Evolutionary conservation across 2,888 invertebrate species (phyloP).

Genomic region (Epinotia nisella): DNA sequence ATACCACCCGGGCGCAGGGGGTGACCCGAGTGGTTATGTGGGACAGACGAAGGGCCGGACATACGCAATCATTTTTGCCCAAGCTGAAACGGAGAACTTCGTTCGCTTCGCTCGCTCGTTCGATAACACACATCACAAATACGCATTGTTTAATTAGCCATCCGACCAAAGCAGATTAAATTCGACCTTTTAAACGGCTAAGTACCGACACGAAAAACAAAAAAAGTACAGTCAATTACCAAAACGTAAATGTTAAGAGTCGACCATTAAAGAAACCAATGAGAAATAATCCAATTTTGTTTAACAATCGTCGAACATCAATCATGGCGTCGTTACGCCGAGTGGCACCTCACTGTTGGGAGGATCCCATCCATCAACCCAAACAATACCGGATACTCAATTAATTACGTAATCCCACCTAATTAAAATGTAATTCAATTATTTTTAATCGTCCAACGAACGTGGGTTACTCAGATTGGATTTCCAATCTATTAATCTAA

Average conservation of each 20-base stretch:
- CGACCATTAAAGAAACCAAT: conserved; percentile 57
- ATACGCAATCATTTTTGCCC: too few relatives aligned
- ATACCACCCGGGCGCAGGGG: too few relatives aligned
- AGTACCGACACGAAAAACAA: conserved; percentile 29
- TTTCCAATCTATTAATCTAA: conserved; percentile 75
- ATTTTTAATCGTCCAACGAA: conserved; percentile 47
- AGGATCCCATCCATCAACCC: conserved; percentile 56
- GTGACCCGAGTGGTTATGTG: too few relatives aligned
- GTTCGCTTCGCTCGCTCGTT: too few relatives aligned
- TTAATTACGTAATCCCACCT: conserved; percentile 69
- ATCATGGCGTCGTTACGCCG: conserved; percentile 69
- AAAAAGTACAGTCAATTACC: conserved; percentile 36
- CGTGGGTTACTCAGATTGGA: conserved; percentile 61
- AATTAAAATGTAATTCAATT: conserved; percentile 78
- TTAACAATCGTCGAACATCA: conserved; percentile 65
- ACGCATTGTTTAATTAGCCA: conserved; percentile 6
- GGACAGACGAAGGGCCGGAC: too few relatives aligned
- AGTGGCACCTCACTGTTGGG: conserved; percentile 66
- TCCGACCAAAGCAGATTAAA: conserved; percentile 12
- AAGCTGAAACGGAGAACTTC: too few relatives aligned
- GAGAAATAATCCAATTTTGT: conserved; percentile 66
- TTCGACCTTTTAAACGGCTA: conserved; percentile 31
- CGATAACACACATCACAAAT: too few relatives aligned
- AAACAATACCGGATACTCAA: conserved; percentile 61
- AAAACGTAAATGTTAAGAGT: conserved; percentile 43